Base-by-base conservation (phyloP, 1,140 invertebrate genomes). In the Zaprionus africanus region DNA sequence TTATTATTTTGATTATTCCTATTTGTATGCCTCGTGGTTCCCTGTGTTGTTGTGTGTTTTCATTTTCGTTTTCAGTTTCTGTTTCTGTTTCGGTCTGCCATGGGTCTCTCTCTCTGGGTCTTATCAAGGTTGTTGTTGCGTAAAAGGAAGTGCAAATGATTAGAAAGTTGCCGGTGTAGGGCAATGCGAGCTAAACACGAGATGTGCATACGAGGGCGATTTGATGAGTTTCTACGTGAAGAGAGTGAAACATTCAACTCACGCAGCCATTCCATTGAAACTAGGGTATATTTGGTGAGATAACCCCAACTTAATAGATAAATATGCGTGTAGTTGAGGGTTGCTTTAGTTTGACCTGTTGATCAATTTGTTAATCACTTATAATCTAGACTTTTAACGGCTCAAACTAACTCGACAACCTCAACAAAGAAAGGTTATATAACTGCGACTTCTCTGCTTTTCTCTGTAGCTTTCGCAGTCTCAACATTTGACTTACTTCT, bases 111-210 rank as follows among this genome's bases (percentile, higher is more conserved):
- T 62, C 61, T 66, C 24, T 59, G 15, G 58, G 61, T 58, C 64
- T 79, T 84, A 88, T 88, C 81, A 90, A 90, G 84, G 84, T 90
- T 88, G 78, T 81, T 88, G 84, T 87, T 87, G 84, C 84, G 85
- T 88, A 87, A 87, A 87, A 84, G 84, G 84, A 87, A 87, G 84
- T 87, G 84, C 85, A 88, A 87, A 87, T 87, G 84, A 73, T 87
- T 87, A 87, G 84, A 87, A 87, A 87, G 84, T 87, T 90, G 69
- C 46, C 46, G 66, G 57, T 51, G 19, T 34, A 49, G 36, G 46
- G 43, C 46, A 53, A 67, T 51, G 17, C 17, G 13, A 34, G 9
- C 17, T 31, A 17, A 31, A 75, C 72, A 34, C 49, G 66, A 63
- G 65, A 53, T 74, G 71, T 74, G 71, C 71, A 75, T 75, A 69